A percentile compares a stretch with the other conserved stretches of the same genome.
Evolutionary conservation across 64 coral and sea anemone species (phyloP).

Genomic region (Acropora yongei): DNA sequence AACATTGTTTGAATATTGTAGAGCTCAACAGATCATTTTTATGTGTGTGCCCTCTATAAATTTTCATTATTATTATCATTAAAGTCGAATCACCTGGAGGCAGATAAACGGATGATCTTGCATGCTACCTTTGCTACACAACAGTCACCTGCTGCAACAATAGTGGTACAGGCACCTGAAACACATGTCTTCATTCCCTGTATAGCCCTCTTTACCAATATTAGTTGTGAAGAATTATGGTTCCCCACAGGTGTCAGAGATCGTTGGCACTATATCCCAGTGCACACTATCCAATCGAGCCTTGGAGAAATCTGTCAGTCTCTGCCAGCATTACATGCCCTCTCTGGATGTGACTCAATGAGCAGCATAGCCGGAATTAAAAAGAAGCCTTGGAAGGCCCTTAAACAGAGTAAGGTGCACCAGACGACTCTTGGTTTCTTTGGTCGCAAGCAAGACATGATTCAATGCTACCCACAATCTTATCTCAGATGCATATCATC

Average conservation of each 20-base stretch:
- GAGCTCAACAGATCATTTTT: too few species aligned
- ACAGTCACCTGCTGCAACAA: background rate
- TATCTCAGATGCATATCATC: too few species aligned
- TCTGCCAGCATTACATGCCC: slow-evolving; percentile 41
- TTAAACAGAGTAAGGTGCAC: background rate
- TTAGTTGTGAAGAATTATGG: slow-evolving; percentile 10
- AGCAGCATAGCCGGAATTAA: background rate
- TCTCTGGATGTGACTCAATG: slow-evolving; percentile 19
- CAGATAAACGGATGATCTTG: slow-evolving; percentile 46
- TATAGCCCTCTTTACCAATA: background rate
- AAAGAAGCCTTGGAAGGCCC: slow-evolving; percentile 31
- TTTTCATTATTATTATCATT: background rate
- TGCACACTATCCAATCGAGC: slow-evolving; percentile 1
- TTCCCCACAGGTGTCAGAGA: background rate
- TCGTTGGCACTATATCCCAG: slow-evolving; percentile 8
- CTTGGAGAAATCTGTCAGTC: background rate
- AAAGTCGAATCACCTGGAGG: slow-evolving; percentile 39
- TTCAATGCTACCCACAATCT: too few species aligned
- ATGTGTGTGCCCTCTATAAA: too few species aligned
- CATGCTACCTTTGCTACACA: slow-evolving; percentile 16
- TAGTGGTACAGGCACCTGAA: slow-evolving; percentile 7
- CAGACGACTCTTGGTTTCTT: background rate
- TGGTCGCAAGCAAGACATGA: background rate
- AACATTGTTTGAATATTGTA: too few species aligned
- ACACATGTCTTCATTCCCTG: slow-evolving; percentile 28